Evolutionary conservation across 2,888 invertebrate species (phyloP), one percentile per base, ranked within the genome.

Genomic region (Ormyrus rosae): DNA sequence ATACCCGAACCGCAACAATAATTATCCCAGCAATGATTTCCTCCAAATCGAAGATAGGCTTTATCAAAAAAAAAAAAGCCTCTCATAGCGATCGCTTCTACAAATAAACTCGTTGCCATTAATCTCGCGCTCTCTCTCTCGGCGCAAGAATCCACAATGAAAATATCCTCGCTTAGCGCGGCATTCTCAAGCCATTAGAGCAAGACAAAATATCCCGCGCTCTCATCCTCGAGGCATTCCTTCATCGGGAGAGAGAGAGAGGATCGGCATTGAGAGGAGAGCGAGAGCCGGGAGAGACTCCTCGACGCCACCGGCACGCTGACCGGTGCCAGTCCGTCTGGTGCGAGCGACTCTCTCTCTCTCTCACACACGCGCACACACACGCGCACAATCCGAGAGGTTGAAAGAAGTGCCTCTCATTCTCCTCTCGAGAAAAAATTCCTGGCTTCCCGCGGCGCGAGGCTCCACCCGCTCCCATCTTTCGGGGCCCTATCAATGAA

Each of bases 241-340:
- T 34, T 34, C 34, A 34, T 34, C 34, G 34, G 3, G 34, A 34
- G 34, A 34, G 34, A 34, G 34, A 34, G 34, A 34, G 34, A 34
- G 34, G 34, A 34, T 19, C 19, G 34, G 34, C 34, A 34, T 34
- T 34, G 34, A 34, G 34, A 34, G 34, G 34, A 58, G 48, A 11
- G 58, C 46, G 13, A n/a, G 6, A 68, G 7, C 55, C 13, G 63
- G 19, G 10, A 64, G 77, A 70, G 73, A 79, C 67, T 69, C 11
- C 8, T 19, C 56, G 73, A 73, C 58, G 73, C 69, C 68, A 11
- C 9, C 55, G 7, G 68, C 67, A 13, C 3, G 34, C 45, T 72
- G 53, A 69, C 73, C 84, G 87, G 87, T 87, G 86, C 87, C 86
- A 87, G 84, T 83, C 85, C 85, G 88, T 88, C 88, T 87, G 86